phyloP scores from a whole-genome alignment of 2,888 invertebrate genomes.

The Teinopalpus imperialis region DNA sequence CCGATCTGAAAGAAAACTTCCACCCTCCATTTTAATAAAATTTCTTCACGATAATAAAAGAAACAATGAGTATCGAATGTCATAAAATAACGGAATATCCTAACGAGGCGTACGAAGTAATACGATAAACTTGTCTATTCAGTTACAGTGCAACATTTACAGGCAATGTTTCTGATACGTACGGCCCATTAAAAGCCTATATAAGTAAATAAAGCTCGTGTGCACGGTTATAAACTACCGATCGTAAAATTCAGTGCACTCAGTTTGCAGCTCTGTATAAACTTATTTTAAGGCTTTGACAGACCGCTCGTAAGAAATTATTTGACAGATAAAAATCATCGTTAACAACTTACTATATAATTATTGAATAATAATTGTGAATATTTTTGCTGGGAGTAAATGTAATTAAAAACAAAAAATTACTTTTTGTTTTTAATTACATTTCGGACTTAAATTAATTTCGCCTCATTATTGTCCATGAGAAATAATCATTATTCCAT shows the following conservation, averaged over 20 bases:
- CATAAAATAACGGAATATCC: conserved; percentile 29
- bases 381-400: too few species aligned
- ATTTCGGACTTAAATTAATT: too few species aligned
- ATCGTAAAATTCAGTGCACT: conserved; percentile 69
- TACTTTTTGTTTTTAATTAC: too few species aligned
- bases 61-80: conserved; percentile 27
- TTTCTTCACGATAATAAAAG: conserved; percentile 29
- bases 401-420: too few species aligned
- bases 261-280: conserved; percentile 61
- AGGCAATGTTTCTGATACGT: conserved; percentile 55
- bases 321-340: conserved; percentile 29
- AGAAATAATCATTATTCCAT: too few species aligned
- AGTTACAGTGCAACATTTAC: conserved; percentile 42
- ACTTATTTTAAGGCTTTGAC: conserved; percentile 57
- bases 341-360: not conserved
- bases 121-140: conserved; percentile 33
- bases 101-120: conserved; percentile 33
- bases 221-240: conserved; percentile 57
- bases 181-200: conserved; percentile 68
- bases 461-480: too few species aligned
- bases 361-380: too few species aligned
- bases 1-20: conserved; percentile 21
- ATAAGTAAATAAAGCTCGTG: conserved; percentile 71
- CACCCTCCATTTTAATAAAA: conserved; percentile 31
- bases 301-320: conserved; percentile 38